Evolutionary conservation across 1,140 invertebrate species (phyloP), one percentile per base, ranked within the genome.

Genomic region (Sminthurides bifidus): DNA sequence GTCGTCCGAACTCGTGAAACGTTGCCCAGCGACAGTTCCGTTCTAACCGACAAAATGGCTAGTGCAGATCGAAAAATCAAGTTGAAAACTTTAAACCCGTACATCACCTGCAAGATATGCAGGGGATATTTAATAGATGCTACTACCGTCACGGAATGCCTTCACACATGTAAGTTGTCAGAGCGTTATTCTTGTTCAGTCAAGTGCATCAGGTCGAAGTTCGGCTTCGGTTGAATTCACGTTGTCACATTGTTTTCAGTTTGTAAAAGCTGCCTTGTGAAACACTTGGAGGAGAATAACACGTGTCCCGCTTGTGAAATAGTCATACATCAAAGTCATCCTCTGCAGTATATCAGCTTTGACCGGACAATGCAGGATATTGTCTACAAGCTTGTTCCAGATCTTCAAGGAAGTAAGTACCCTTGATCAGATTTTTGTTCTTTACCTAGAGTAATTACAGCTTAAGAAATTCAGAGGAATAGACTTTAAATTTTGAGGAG

Each of bases 311-410:
- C 87, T 76, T 98, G 92, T 76, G 84, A 87, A 71, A 90, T 91
- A 67, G 89, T 95, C 40, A 95, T 97, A 65, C 92, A 98, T 72
- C 92, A 98, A 69, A 95, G 91, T 8, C 92, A 97, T 75, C 92
- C 92, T 15, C 74, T 96, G 37, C 87, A 95, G 67, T 94, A 96
- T 67, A 93, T 97, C 65, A 92, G 90, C 70, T 93, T 94, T 74
- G 94, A 98, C 74, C 78, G 93, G 65, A 97, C 92, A 56, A 90
- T 98, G 86, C 94, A 98, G 73, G 92, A 97, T 76, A 93, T 98
- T 73, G 92, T 97, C 46, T 96, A 93, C 74, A 97, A 97, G 79
- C 73, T 94, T 63, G 90, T 94, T 60, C 90, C 90, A 57, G 82
- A 91, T 68, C 75, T 94, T 60, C 88, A 93, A 74, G 84, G 87